Conservation (phyloP, 2,888 invertebrate genomes). For the Chaitophorus viminalis region DNA sequence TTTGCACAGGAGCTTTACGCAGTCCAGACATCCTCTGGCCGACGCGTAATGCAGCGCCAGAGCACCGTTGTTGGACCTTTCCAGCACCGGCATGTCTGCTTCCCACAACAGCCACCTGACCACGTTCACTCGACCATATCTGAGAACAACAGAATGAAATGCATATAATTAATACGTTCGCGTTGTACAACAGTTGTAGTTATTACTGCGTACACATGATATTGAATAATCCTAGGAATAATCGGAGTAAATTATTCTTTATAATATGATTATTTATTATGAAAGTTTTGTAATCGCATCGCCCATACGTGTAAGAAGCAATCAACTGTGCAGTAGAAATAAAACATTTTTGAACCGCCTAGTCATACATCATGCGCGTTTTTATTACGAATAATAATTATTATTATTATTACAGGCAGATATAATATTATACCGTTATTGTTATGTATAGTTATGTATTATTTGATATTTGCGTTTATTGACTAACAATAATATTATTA, state of each 20-base stretch:
- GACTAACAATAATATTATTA: neutral
- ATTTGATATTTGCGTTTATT: neutral
- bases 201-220: neutral
- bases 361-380: neutral
- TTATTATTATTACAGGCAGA: neutral
- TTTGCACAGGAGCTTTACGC: conserved; percentile 82
- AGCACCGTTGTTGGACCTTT: conserved; percentile 75
- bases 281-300: conserved; percentile 49
- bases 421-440: neutral
- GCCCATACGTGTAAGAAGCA: neutral
- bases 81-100: conserved; percentile 71
- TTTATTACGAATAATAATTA: neutral
- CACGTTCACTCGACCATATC: conserved; percentile 72
- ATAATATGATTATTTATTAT: conserved; percentile 5
- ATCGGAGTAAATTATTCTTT: conserved; percentile 8
- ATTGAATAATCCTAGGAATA: neutral
- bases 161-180: neutral
- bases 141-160: conserved; percentile 65
- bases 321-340: conserved; percentile 17
- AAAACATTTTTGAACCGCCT: conserved; percentile 14
- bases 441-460: neutral
- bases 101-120: conserved; percentile 73
- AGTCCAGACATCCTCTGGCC: conserved; percentile 85
- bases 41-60: conserved; percentile 89
- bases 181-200: too few relatives aligned